Conservation (phyloP, 2,888 invertebrate genomes). For the Conus canariensis region DNA sequence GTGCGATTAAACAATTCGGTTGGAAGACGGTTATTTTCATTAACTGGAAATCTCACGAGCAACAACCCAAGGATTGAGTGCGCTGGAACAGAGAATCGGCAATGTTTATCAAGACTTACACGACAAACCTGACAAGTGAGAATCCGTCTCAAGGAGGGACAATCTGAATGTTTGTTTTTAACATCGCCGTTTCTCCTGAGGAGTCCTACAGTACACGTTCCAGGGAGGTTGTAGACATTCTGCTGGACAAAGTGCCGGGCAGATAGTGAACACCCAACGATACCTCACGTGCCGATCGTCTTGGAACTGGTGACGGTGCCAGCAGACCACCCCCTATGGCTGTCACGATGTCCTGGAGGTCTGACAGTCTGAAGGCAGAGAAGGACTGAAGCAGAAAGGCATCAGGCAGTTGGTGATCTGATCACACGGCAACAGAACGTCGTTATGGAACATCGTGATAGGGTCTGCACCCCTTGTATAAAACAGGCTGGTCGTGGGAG, state of each 20-base stretch:
- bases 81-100: background rate
- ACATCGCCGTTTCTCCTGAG: background rate
- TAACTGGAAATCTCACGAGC: background rate
- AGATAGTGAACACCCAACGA: background rate
- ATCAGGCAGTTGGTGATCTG: background rate
- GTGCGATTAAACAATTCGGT: too few relatives aligned
- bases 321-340: background rate
- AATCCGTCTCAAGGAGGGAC: background rate
- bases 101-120: background rate
- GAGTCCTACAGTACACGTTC: background rate
- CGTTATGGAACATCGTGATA: background rate
- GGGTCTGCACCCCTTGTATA: too few relatives aligned
- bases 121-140: background rate
- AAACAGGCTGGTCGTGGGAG: too few relatives aligned
- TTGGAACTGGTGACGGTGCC: background rate
- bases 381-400: background rate
- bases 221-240: background rate
- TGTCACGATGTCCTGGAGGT: background rate
- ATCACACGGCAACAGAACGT: background rate
- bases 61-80: background rate
- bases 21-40: too few relatives aligned
- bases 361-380: background rate
- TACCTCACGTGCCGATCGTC: background rate
- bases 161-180: background rate
- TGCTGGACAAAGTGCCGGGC: background rate